Evolutionary conservation across 2,797 vertebrate genomes (phyloP).

Genomic region (Platalea minor): DNA sequence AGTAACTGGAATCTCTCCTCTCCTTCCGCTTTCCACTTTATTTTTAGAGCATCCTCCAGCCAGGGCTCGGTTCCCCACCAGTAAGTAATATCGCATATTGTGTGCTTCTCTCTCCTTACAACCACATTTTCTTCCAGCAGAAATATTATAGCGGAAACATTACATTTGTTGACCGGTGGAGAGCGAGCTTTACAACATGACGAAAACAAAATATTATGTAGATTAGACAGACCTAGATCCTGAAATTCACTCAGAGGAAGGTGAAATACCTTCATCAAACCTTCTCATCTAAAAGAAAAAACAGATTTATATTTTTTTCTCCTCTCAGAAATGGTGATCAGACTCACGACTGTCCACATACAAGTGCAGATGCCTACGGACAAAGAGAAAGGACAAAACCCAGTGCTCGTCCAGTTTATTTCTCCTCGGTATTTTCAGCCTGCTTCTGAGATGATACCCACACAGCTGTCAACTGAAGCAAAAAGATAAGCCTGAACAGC

Average conservation of each 20-base stretch:
- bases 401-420: background rate
- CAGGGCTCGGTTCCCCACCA: background rate
- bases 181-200: background rate
- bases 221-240: background rate
- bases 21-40: background rate
- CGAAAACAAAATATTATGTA: background rate
- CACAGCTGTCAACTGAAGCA: background rate
- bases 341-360: background rate
- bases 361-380: background rate
- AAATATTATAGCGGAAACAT: background rate
- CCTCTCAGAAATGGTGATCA: background rate
- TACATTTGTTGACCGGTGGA: background rate
- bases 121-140: background rate
- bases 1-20: background rate
- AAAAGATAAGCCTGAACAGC: background rate
- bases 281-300: background rate
- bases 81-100: background rate
- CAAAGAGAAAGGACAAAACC: background rate
- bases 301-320: too few relatives aligned
- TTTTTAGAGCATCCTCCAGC: conserved; percentile 13
- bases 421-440: background rate
- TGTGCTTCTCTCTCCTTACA: background rate
- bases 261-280: background rate
- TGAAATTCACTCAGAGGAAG: background rate
- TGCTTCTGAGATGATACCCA: background rate